These are phyloP conservation scores for Zaprionus bogoriensis DNA, from an alignment of 2,888 invertebrate species.

Conservation along the genomic window DNA sequence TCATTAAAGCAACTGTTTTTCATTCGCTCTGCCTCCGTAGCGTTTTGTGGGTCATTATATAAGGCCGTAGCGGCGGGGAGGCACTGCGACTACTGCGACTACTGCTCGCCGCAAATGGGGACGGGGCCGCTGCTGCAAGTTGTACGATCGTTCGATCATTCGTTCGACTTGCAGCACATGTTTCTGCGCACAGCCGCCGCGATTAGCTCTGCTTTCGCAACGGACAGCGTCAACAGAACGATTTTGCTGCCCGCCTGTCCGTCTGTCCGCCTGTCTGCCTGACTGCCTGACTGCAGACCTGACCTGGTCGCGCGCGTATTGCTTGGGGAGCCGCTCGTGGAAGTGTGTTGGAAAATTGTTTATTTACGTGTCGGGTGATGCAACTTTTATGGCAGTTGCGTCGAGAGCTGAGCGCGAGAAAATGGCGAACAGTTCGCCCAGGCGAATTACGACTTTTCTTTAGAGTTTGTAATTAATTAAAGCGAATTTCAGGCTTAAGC, in stretches of 20 bases:
- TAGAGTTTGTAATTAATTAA: not conserved
- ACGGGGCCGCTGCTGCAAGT: slow-evolving; percentile 27
- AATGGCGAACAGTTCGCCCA: not conserved
- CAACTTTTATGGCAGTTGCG: slow-evolving; percentile 27
- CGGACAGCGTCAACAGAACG: slow-evolving; percentile 3
- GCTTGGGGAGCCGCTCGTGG: not conserved
- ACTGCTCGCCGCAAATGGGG: slow-evolving; percentile 4
- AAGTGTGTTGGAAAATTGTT: slow-evolving; percentile 31
- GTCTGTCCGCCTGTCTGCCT: not conserved
- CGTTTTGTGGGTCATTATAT: slow-evolving; percentile 65
- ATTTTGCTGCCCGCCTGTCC: slow-evolving; percentile 5
- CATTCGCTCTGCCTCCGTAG: slow-evolving; percentile 30
- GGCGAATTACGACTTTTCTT: not conserved
- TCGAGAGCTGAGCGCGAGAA: not conserved
- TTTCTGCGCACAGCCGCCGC: slow-evolving; percentile 31
- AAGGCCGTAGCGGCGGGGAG: slow-evolving; percentile 14
- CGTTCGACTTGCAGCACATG: slow-evolving; percentile 51
- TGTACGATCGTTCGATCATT: slow-evolving; percentile 27
- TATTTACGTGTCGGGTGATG: slow-evolving; percentile 35
- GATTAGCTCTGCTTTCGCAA: slow-evolving; percentile 65
- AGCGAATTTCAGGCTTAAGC: not conserved
- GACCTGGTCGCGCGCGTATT: slow-evolving; percentile 1
- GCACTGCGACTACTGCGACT: not conserved
- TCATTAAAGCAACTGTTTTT: slow-evolving; percentile 65
- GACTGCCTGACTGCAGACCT: not conserved